phyloP scores from a whole-genome alignment of 37 sponge, comb jelly and placozoan genomes.

The Aphrocallistes beatrix region DNA sequence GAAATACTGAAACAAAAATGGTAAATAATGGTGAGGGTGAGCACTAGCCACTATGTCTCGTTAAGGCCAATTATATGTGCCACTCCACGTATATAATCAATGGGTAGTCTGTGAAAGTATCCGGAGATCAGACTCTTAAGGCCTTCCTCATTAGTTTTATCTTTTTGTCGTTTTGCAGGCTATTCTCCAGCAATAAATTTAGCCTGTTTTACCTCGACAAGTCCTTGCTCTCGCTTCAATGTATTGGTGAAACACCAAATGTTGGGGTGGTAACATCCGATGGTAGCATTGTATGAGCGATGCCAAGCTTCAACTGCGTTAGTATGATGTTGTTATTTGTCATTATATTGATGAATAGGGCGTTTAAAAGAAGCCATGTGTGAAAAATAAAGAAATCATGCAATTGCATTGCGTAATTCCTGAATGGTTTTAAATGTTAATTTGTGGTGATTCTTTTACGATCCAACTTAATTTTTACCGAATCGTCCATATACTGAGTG shows the following conservation, averaged over 20 bases:
- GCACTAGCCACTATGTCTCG: not conserved
- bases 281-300: constrained; percentile 14
- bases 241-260: constrained; percentile 3
- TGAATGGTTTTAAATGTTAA: too few relatives aligned
- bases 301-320: too few relatives aligned
- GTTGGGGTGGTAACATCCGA: constrained; percentile 4
- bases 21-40: not conserved
- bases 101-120: not conserved
- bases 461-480: too few relatives aligned
- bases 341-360: too few relatives aligned
- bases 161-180: not conserved
- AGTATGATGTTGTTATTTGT: too few relatives aligned
- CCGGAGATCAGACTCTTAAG: not conserved
- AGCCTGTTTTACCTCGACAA: not conserved
- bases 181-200: not conserved
- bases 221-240: constrained; percentile 1
- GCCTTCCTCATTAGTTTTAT: constrained; percentile 8
- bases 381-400: too few relatives aligned
- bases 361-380: too few relatives aligned
- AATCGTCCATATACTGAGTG: too few relatives aligned
- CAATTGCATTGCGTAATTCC: too few relatives aligned
- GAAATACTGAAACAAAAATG: not conserved
- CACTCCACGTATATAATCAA: not conserved
- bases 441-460: too few relatives aligned
- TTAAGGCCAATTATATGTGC: not conserved